phyloP scores from a whole-genome alignment of 1,140 invertebrate species.

The Plectrocnemia conspersa region DNA sequence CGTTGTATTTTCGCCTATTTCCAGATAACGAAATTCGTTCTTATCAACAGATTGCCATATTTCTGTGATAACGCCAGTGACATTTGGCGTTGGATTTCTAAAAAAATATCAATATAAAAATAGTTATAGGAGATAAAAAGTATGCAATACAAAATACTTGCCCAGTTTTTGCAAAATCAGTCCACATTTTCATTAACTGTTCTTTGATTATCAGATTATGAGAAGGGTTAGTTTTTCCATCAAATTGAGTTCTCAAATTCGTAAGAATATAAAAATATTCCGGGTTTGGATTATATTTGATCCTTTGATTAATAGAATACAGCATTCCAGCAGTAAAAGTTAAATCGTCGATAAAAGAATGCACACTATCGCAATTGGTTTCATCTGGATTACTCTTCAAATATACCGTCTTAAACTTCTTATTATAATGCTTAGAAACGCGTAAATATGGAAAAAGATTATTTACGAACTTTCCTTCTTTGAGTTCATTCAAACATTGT shows the following conservation, averaged over 20 bases:
- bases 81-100: conserved; percentile 12
- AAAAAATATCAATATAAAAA: too few species aligned
- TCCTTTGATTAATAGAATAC: conserved; percentile 32
- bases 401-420: conserved; percentile 38
- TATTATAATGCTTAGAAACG: conserved; percentile 37
- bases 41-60: conserved; percentile 9
- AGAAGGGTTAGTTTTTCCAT: too few species aligned
- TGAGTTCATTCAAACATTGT: too few species aligned
- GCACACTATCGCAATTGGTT: conserved; percentile 39
- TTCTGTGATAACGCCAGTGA: not conserved
- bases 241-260: too few species aligned
- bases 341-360: conserved; percentile 45
- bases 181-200: conserved; percentile 48
- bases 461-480: conserved; percentile 36
- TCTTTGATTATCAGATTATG: too few species aligned
- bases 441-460: conserved; percentile 40
- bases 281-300: conserved; percentile 35
- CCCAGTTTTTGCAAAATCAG: conserved; percentile 52
- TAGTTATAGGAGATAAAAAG: too few species aligned
- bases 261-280: conserved; percentile 48
- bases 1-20: conserved; percentile 14
- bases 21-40: conserved; percentile 7
- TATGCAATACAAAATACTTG: conserved; percentile 36
- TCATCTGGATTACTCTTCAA: conserved; percentile 40
- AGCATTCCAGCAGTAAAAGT: conserved; percentile 44